Conservation (phyloP, 2,888 invertebrate species). For the Glyphotaelius pellucidus region DNA sequence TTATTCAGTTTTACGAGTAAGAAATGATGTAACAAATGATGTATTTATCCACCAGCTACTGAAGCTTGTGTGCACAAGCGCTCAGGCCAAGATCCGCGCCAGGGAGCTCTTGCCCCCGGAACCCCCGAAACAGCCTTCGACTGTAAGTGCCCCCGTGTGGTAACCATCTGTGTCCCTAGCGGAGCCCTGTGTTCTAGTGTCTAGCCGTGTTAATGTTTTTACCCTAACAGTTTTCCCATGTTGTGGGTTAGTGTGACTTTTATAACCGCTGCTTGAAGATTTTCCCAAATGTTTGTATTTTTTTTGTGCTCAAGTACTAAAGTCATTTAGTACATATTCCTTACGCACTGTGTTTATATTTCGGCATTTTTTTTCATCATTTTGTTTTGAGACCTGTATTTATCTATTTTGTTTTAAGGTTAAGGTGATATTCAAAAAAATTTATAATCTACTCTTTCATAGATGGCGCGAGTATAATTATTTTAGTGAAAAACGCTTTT, state of each 20-base stretch:
- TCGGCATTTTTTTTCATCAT: neutral
- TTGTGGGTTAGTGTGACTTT: conserved; percentile 8
- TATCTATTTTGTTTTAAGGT: neutral
- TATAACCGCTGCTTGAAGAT: conserved; percentile 2
- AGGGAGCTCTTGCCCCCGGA: conserved; percentile 48
- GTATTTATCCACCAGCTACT: conserved; percentile 60
- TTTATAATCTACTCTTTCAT: no score
- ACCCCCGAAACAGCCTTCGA: conserved; percentile 32
- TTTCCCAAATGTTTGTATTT: neutral
- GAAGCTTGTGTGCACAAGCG: conserved; percentile 56
- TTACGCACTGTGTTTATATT: neutral
- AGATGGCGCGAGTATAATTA: no score
- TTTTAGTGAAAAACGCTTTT: no score
- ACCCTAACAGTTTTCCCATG: neutral
- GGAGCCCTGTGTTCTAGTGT: conserved; percentile 21
- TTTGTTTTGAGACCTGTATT: neutral
- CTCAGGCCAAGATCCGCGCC: conserved; percentile 57
- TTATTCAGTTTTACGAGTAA: neutral
- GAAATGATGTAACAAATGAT: neutral
- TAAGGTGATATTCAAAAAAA: no score
- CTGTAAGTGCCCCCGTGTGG: conserved; percentile 40
- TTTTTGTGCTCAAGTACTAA: neutral
- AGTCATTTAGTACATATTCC: neutral
- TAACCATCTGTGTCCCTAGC: conserved; percentile 39
- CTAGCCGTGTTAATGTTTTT: conserved; percentile 5